These are phyloP conservation scores for Cossypha caffra DNA, from an alignment of 2,797 vertebrate genomes.

Conservation along the genomic window DNA sequence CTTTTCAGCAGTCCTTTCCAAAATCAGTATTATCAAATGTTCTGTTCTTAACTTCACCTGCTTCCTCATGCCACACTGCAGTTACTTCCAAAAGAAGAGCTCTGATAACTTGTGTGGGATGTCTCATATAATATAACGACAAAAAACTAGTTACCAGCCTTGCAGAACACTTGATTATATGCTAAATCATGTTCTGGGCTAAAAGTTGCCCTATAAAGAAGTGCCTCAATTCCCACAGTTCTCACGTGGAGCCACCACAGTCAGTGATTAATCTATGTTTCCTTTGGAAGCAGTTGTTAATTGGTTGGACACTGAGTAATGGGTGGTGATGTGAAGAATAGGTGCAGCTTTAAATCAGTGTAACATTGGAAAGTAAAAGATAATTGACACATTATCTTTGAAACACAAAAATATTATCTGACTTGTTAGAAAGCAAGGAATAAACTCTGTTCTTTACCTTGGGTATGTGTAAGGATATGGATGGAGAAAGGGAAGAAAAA, in stretches of 20 bases:
- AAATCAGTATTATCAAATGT: background rate
- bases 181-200: background rate
- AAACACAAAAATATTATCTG: background rate
- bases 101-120: background rate
- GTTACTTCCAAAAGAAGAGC: background rate
- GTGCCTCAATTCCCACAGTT: background rate
- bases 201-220: background rate
- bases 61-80: background rate
- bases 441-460: background rate
- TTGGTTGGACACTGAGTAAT: background rate
- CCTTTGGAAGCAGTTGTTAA: background rate
- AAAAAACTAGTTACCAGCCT: background rate
- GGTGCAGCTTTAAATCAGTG: background rate
- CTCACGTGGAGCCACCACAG: background rate
- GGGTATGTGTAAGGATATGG: background rate
- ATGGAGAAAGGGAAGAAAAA: background rate
- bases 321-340: background rate
- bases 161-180: background rate
- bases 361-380: background rate
- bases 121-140: background rate
- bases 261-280: background rate
- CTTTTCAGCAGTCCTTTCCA: background rate
- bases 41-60: background rate
- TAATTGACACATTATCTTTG: background rate
- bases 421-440: background rate